A percentile compares a stretch with the other conserved stretches of the same genome.
These are phyloP conservation scores for Mesoligia furuncula DNA, from an alignment of 2,888 invertebrate species.

Conservation along the genomic window DNA sequence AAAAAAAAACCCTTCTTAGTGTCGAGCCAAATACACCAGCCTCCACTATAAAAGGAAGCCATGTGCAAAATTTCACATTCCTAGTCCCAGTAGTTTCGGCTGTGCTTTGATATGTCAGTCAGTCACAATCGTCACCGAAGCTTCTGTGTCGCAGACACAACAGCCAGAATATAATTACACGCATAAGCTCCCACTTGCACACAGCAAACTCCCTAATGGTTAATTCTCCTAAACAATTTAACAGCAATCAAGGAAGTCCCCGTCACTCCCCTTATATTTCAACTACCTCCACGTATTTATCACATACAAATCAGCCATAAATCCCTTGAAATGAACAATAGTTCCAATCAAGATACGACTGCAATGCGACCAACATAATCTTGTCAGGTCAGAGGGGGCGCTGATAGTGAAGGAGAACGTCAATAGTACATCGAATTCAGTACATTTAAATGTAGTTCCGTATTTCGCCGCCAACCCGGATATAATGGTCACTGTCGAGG, in stretches of 20 bases:
- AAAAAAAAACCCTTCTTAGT: background rate
- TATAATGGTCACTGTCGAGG: conserved; percentile 43
- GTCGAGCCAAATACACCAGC: no score
- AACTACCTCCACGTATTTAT: conserved; percentile 54
- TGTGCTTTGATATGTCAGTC: background rate
- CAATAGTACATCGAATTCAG: background rate
- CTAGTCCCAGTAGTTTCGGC: background rate
- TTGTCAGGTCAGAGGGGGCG: conserved; percentile 30
- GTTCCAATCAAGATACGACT: conserved; percentile 76
- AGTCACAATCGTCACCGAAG: background rate
- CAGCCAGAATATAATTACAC: conserved; percentile 24
- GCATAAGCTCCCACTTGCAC: conserved; percentile 16
- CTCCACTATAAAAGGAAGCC: no score
- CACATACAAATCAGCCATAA: conserved; percentile 65
- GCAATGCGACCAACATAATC: conserved; percentile 40
- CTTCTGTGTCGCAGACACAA: conserved; percentile 13
- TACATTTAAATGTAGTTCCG: conserved; percentile 36
- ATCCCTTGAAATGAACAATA: conserved; percentile 76
- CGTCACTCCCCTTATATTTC: conserved; percentile 40
- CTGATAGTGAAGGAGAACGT: conserved; percentile 25
- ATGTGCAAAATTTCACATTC: no score
- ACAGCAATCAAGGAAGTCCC: conserved; percentile 57
- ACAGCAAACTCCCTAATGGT: conserved; percentile 45
- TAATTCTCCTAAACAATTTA: conserved; percentile 57
- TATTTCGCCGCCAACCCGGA: conserved; percentile 21